Conservation (phyloP, 2,888 invertebrate species). For the Tinea semifulvella region DNA sequence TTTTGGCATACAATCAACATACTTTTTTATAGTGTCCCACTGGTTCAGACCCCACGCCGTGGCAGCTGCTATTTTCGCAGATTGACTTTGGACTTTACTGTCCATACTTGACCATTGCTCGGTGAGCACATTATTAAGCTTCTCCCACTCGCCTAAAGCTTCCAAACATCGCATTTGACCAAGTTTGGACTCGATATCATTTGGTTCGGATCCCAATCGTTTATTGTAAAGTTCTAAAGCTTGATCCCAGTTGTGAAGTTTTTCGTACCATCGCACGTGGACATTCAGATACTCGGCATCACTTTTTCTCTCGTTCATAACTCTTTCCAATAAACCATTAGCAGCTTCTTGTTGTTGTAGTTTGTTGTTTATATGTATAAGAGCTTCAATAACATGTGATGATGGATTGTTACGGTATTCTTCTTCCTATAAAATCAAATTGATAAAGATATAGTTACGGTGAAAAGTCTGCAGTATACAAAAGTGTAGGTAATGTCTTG, state of each 20-base stretch:
- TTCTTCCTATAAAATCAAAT: constrained; percentile 76
- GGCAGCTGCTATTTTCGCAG: constrained; percentile 92
- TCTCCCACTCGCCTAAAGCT: constrained; percentile 96
- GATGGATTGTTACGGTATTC: constrained; percentile 88
- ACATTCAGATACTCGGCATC: constrained; percentile 68
- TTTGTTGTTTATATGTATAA: constrained; percentile 98
- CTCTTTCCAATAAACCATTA: constrained; percentile 89
- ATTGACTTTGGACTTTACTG: constrained; percentile 65
- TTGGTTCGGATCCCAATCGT: constrained; percentile 70
- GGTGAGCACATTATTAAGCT: constrained; percentile 82
- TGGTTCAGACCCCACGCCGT: constrained; percentile 96
- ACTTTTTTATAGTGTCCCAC: constrained; percentile 94
- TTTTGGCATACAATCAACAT: constrained; percentile 87
- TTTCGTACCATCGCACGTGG: constrained; percentile 97
- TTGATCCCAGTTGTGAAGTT: constrained; percentile 98
- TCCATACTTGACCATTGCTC: constrained; percentile 77
- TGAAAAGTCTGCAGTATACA: background rate
- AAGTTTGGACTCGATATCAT: constrained; percentile 82
- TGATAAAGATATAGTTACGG: too few relatives aligned
- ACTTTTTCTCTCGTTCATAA: constrained; percentile 81
- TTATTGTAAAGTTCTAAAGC: constrained; percentile 88
- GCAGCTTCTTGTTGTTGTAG: constrained; percentile 98
- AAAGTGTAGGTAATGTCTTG: background rate
- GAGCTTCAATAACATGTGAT: constrained; percentile 88
- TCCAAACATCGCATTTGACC: constrained; percentile 96